Evolutionary conservation across 2,888 invertebrate species (phyloP).

Genomic region (Oeneis ivallda): DNA sequence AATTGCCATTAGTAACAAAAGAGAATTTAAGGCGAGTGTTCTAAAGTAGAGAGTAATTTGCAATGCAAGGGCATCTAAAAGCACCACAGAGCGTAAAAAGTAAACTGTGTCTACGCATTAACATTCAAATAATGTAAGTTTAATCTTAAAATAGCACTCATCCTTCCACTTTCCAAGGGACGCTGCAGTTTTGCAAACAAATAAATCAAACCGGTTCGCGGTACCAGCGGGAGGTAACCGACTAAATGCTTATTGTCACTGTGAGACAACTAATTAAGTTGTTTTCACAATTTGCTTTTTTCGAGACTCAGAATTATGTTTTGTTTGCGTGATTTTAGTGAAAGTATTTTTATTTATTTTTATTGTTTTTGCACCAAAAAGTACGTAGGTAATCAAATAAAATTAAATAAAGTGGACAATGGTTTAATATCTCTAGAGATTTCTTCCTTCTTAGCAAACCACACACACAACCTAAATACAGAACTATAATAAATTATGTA

Average conservation of each 20-base stretch:
- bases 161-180: conserved; percentile 25
- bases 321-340: not conserved
- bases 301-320: not conserved
- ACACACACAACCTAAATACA: too few relatives aligned
- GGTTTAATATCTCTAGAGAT: too few relatives aligned
- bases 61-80: not conserved
- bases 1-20: too few relatives aligned
- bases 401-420: not conserved
- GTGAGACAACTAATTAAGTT: conserved; percentile 66
- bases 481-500: too few relatives aligned
- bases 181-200: conserved; percentile 39
- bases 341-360: not conserved
- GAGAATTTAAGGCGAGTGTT: too few relatives aligned
- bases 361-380: not conserved
- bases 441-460: not conserved
- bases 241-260: conserved; percentile 48
- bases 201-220: conserved; percentile 46
- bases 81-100: not conserved
- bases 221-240: conserved; percentile 54
- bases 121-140: conserved; percentile 12
- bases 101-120: conserved; percentile 6
- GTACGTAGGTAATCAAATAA: not conserved
- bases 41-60: too few relatives aligned
- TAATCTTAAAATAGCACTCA: conserved; percentile 22
- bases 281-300: conserved; percentile 45